Evolutionary conservation across 2,113 vertebrate species (phyloP).

Genomic region (Tyrannus savana): DNA sequence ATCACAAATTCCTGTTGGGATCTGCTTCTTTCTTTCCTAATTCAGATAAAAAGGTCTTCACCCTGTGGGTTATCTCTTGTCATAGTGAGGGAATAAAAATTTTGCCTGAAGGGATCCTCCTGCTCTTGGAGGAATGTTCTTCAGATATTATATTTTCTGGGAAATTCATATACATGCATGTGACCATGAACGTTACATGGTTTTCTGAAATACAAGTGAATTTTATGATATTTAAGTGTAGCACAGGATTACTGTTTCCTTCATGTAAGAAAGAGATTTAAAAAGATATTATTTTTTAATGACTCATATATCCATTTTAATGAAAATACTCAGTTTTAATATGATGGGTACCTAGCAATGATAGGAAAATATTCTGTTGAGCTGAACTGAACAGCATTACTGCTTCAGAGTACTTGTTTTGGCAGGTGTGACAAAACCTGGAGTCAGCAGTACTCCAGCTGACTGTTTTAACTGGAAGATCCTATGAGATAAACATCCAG

Average conservation of each 20-base stretch:
- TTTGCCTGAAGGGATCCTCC: background rate
- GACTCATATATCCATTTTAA: background rate
- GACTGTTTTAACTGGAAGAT: background rate
- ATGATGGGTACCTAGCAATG: background rate
- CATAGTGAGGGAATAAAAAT: background rate
- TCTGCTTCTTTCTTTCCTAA: background rate
- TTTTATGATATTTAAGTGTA: background rate
- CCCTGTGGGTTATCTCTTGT: background rate
- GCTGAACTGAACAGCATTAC: background rate
- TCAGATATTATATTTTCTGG: background rate
- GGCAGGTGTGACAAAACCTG: background rate
- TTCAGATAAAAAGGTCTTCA: background rate
- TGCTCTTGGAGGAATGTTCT: background rate
- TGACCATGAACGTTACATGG: background rate
- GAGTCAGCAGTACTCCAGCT: background rate
- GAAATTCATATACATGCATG: background rate
- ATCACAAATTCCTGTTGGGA: background rate
- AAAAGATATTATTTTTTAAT: background rate
- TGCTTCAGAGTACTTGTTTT: background rate
- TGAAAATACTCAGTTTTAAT: background rate
- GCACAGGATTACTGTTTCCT: background rate
- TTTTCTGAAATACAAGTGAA: background rate
- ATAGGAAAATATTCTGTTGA: background rate
- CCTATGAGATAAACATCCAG: background rate
- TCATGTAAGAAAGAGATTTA: background rate